Evolutionary conservation across 2,113 vertebrate genomes (phyloP).

Genomic region (Nibea albiflora): DNA sequence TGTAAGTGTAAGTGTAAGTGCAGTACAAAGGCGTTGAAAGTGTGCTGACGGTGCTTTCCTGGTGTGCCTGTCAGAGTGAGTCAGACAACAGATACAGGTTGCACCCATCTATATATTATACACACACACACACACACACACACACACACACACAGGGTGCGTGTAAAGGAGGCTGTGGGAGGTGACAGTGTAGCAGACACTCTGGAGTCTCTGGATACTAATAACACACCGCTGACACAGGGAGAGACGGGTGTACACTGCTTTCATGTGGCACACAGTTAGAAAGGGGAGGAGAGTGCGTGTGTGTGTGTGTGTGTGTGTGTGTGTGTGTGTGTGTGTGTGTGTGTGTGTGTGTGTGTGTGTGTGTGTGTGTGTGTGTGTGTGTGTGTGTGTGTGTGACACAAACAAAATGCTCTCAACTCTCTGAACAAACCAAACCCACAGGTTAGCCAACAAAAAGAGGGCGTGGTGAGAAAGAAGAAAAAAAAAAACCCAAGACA

Average conservation of each 20-base stretch:
- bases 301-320: no score
- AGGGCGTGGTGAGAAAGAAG: constrained; percentile 11
- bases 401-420: constrained; percentile 53
- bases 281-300: constrained; percentile 57
- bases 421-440: constrained; percentile 51
- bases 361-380: constrained; percentile 32
- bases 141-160: constrained; percentile 62
- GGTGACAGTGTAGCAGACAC: constrained; percentile 87
- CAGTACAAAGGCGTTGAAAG: constrained; percentile 8
- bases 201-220: constrained; percentile 90
- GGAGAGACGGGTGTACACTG: constrained; percentile 45
- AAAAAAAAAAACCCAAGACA: neutral
- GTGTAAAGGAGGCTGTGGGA: constrained; percentile 82
- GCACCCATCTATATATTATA: constrained; percentile 57
- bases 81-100: constrained; percentile 70
- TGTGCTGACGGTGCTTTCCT: constrained; percentile 55
- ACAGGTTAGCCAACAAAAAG: constrained; percentile 51
- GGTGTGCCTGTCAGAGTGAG: constrained; percentile 42
- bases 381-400: constrained; percentile 11
- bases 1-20: no score
- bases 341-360: constrained; percentile 13
- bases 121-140: constrained; percentile 27
- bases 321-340: constrained; percentile 31
- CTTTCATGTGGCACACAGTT: constrained; percentile 76
- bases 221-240: constrained; percentile 86